A percentile compares a stretch with the other conserved stretches of the same genome.
These are phyloP conservation scores for Egretta garzetta DNA, from an alignment of 2,113 vertebrate species.

Conservation along the genomic window DNA sequence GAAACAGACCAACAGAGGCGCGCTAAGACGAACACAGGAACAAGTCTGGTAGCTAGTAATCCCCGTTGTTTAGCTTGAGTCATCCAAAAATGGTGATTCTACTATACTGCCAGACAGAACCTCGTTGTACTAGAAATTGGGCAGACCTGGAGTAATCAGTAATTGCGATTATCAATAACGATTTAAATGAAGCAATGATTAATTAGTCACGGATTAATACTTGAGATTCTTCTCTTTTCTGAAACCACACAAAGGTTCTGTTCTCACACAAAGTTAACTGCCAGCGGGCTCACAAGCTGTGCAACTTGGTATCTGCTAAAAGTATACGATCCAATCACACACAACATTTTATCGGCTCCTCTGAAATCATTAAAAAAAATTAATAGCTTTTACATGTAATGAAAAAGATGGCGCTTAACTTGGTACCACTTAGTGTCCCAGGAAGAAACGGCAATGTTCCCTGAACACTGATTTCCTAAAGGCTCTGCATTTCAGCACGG, in stretches of 20 bases:
- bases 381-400: not conserved
- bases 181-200: not conserved
- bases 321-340: not conserved
- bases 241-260: not conserved
- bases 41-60: not conserved
- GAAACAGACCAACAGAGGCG: not conserved
- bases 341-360: not conserved
- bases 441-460: not conserved
- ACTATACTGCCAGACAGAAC: not conserved
- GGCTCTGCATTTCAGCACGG: not conserved
- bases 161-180: not conserved
- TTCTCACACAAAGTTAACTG: not conserved
- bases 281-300: not conserved
- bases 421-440: not conserved
- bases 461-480: not conserved
- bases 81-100: not conserved
- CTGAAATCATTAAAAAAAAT: not conserved
- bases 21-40: fast-evolving
- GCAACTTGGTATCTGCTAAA: not conserved
- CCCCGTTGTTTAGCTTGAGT: not conserved
- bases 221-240: not conserved
- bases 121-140: not conserved
- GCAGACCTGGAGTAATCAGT: not conserved
- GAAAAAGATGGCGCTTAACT: not conserved
- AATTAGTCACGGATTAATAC: not conserved